Evolutionary conservation across 2,113 vertebrate species (phyloP).

Genomic region (Cynopterus brachyotis): DNA sequence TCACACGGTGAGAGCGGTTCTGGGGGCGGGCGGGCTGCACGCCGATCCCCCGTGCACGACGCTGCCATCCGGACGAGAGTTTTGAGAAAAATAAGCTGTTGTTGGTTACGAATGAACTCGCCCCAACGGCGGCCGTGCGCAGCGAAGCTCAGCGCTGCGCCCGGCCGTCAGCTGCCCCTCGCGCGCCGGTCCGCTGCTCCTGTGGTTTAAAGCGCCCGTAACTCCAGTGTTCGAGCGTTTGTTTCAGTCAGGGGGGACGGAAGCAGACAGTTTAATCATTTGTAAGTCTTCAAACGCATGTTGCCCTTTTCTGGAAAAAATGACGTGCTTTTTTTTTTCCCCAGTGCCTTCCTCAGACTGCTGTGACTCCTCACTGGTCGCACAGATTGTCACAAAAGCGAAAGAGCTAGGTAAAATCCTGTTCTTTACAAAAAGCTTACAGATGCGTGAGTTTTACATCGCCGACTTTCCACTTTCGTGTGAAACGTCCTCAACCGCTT

Average conservation of each 20-base stretch:
- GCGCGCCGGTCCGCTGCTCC: rapidly evolving
- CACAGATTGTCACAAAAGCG: slow-evolving; percentile 92
- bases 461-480: background rate
- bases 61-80: background rate
- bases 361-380: slow-evolving; percentile 90
- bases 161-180: background rate
- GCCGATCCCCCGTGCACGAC: background rate
- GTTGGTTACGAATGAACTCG: slow-evolving; percentile 46
- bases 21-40: background rate
- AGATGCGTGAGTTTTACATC: background rate
- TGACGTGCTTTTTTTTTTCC: background rate
- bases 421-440: background rate
- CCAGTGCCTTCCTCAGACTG: slow-evolving; percentile 90
- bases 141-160: rapidly evolving
- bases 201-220: background rate
- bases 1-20: slow-evolving; percentile 86
- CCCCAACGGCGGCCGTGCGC: background rate
- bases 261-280: background rate
- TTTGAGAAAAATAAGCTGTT: background rate
- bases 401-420: slow-evolving; percentile 93
- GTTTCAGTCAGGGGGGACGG: background rate
- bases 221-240: background rate
- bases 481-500: background rate
- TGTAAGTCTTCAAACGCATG: background rate
- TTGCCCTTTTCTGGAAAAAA: background rate